These are phyloP conservation scores for Zosterops hypoxanthus DNA, from an alignment of 2,113 vertebrate genomes.

Conservation along the genomic window DNA sequence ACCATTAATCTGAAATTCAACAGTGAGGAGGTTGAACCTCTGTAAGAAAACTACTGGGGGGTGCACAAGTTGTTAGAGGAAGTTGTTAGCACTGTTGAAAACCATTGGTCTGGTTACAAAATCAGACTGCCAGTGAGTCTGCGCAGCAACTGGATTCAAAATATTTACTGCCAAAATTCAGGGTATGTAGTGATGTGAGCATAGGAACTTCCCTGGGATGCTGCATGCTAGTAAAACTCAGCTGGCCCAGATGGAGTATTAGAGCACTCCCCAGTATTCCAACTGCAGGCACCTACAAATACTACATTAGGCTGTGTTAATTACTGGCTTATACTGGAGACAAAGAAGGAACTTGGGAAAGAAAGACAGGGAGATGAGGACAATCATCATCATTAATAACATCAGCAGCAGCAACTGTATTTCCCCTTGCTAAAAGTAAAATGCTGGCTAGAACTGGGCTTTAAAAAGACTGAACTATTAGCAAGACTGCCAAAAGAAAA, in stretches of 20 bases:
- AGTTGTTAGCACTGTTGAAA: background rate
- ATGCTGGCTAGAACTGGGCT: background rate
- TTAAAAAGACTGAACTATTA: background rate
- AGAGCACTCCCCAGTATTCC: background rate
- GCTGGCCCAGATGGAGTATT: background rate
- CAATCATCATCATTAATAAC: background rate
- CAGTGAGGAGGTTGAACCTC: background rate
- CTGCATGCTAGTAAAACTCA: background rate
- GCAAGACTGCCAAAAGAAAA: background rate
- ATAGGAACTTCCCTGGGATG: background rate
- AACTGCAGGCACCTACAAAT: background rate
- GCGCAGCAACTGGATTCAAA: background rate
- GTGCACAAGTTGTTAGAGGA: background rate
- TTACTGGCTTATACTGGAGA: background rate
- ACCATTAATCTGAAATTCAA: background rate
- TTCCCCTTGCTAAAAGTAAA: background rate
- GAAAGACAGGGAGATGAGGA: background rate
- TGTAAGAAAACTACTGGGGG: background rate
- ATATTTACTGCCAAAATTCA: background rate
- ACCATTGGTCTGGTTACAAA: background rate
- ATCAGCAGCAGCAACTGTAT: background rate
- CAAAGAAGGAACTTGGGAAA: background rate
- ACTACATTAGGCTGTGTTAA: background rate
- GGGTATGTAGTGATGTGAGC: background rate
- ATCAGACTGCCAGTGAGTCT: background rate